Evolutionary conservation across 2,888 invertebrate genomes (phyloP).

Genomic region (Cheilosia scutellata): DNA sequence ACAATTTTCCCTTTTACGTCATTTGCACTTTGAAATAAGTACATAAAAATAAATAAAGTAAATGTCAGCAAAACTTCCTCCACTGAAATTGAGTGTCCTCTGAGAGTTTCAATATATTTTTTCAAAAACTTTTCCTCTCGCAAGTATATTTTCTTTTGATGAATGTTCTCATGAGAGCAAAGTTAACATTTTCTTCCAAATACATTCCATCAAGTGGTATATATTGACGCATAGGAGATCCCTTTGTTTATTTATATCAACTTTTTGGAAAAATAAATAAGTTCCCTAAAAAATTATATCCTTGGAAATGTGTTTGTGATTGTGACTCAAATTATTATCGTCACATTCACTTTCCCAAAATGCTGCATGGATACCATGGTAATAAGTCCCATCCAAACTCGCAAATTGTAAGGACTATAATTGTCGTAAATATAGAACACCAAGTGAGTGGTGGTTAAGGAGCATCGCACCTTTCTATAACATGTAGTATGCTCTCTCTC

Average conservation of each 20-base stretch:
- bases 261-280: slow-evolving; percentile 10
- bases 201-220: slow-evolving; percentile 47
- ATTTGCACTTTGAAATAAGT: slow-evolving; percentile 32
- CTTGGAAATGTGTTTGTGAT: slow-evolving; percentile 16
- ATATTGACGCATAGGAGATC: slow-evolving; percentile 17
- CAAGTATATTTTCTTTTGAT: slow-evolving; percentile 50
- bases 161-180: slow-evolving; percentile 63
- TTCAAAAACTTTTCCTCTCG: slow-evolving; percentile 31
- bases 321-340: slow-evolving; percentile 40
- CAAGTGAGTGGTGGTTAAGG: background rate
- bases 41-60: slow-evolving; percentile 12
- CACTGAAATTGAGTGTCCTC: slow-evolving; percentile 52
- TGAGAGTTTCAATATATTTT: slow-evolving; percentile 35
- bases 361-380: slow-evolving; percentile 19
- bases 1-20: slow-evolving; percentile 36
- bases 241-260: slow-evolving; percentile 32
- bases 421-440: background rate
- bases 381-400: slow-evolving; percentile 32
- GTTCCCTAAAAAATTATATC: background rate
- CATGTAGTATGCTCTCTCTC: background rate
- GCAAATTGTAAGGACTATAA: background rate
- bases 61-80: slow-evolving; percentile 38
- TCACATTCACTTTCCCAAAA: slow-evolving; percentile 11
- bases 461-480: background rate
- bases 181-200: slow-evolving; percentile 62